These are phyloP conservation scores for Onthophagus taurus DNA, from an alignment of 1,140 invertebrate genomes.

Conservation along the genomic window DNA sequence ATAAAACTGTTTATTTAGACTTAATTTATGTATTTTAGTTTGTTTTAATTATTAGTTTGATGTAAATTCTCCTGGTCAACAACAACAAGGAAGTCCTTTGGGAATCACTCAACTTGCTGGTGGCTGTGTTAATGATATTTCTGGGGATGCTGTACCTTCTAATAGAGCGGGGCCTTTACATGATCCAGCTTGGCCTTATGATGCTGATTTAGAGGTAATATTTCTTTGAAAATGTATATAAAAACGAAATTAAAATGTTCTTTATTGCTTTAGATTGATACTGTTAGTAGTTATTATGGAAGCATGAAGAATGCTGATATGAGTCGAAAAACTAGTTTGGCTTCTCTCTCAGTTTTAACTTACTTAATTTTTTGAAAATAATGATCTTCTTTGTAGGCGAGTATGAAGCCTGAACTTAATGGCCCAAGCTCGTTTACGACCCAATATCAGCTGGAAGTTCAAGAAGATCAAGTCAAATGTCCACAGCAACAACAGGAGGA, in stretches of 20 bases:
- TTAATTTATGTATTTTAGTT: conserved; percentile 28
- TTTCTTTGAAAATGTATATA: no score
- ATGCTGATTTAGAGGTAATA: conserved; percentile 55
- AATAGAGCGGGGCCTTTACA: conserved; percentile 35
- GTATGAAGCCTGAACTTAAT: conserved; percentile 28
- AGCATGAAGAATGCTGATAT: conserved; percentile 71
- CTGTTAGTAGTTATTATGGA: conserved; percentile 77
- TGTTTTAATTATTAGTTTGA: conserved; percentile 35
- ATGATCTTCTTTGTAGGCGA: conserved; percentile 18
- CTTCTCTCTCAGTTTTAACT: conserved; percentile 43
- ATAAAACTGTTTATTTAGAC: conserved; percentile 24
- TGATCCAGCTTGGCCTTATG: conserved; percentile 51
- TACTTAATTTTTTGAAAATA: conserved; percentile 2
- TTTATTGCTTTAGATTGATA: no score
- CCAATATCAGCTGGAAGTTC: conserved; percentile 78
- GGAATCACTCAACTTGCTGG: conserved; percentile 35
- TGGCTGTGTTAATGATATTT: conserved; percentile 40
- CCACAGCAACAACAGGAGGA: conserved; percentile 35
- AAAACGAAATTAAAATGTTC: no score
- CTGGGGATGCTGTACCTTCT: conserved; percentile 40
- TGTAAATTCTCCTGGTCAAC: conserved; percentile 49
- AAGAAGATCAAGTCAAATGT: conserved; percentile 43
- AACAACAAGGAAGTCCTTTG: conserved; percentile 55
- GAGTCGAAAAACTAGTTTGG: conserved; percentile 71
- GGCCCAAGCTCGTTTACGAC: conserved; percentile 61